phyloP scores from a whole-genome alignment of 2,888 invertebrate genomes.

The Melanargia galathea region DNA sequence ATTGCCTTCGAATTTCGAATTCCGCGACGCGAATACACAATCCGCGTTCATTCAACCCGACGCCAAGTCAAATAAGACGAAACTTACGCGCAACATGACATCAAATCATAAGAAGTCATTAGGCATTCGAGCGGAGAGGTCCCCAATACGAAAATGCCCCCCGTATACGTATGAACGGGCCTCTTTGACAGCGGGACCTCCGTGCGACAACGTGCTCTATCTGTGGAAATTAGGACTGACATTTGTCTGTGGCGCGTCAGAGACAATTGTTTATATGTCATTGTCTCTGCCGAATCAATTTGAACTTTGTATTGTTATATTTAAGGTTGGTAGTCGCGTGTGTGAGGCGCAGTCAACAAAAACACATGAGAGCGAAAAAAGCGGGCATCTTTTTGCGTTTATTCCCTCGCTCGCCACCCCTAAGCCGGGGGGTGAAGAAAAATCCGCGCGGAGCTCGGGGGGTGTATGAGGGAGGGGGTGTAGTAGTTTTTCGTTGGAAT shows the following conservation, averaged over 20 bases:
- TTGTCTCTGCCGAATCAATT: conserved; percentile 36
- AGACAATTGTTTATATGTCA: conserved; percentile 74
- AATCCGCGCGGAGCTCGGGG: conserved; percentile 56
- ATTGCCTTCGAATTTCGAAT: conserved; percentile 46
- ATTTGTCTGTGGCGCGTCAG: conserved; percentile 41
- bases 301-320: conserved; percentile 31
- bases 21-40: conserved; percentile 49
- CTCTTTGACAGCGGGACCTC: conserved; percentile 49
- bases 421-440: conserved; percentile 74
- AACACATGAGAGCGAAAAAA: conserved; percentile 72
- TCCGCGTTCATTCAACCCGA: conserved; percentile 53
- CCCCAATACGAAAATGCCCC: conserved; percentile 71
- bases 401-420: conserved; percentile 67
- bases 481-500: conserved; percentile 81
- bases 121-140: conserved; percentile 68
- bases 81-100: conserved; percentile 74
- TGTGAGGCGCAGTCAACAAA: conserved; percentile 63
- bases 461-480: conserved; percentile 47
- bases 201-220: conserved; percentile 46
- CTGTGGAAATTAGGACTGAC: conserved; percentile 35
- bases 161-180: conserved; percentile 67
- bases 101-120: conserved; percentile 81
- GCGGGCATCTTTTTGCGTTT: conserved; percentile 77
- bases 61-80: conserved; percentile 61
- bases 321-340: conserved; percentile 47